Conservation (phyloP, 1,140 invertebrate genomes). For the Brachionus rotundiformis region DNA sequence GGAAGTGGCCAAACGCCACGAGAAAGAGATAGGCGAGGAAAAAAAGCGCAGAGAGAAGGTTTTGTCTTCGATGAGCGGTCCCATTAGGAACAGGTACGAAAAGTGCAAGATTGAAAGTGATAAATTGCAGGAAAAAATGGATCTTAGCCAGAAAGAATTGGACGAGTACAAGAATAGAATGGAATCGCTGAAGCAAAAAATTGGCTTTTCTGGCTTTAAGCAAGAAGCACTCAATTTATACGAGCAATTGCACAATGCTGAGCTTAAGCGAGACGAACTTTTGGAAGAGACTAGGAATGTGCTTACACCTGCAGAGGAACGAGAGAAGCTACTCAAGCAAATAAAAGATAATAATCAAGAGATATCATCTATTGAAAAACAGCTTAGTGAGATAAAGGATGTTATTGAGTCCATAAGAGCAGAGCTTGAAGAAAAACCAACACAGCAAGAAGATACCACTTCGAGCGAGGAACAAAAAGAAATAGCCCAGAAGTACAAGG, state of each 20-base stretch:
- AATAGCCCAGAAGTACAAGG: conserved; percentile 42
- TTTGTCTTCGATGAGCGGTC: conserved; percentile 33
- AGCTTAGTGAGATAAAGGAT: conserved; percentile 45
- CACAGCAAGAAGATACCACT: background rate
- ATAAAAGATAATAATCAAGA: conserved; percentile 52
- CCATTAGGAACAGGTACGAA: conserved; percentile 40
- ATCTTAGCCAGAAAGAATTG: background rate
- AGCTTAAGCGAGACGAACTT: conserved; percentile 41
- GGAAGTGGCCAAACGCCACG: background rate
- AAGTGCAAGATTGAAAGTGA: conserved; percentile 39
- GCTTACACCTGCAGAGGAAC: conserved; percentile 41
- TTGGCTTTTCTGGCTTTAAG: background rate
- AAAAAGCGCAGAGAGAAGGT: conserved; percentile 32
- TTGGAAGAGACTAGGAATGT: conserved; percentile 34
- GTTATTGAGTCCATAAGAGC: conserved; percentile 21
- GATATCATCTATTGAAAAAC: conserved; percentile 37
- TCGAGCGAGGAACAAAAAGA: conserved; percentile 12
- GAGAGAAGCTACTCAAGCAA: conserved; percentile 46
- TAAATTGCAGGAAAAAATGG: conserved; percentile 48
- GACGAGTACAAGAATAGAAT: conserved; percentile 33
- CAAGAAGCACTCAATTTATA: conserved; percentile 50
- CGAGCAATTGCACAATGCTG: conserved; percentile 32
- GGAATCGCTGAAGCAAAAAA: conserved; percentile 42
- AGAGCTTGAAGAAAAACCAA: conserved; percentile 39
- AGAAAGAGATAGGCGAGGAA: conserved; percentile 36